Evolutionary conservation across 1,140 invertebrate species (phyloP).

Genomic region (Caenorhabditis tropicalis): DNA sequence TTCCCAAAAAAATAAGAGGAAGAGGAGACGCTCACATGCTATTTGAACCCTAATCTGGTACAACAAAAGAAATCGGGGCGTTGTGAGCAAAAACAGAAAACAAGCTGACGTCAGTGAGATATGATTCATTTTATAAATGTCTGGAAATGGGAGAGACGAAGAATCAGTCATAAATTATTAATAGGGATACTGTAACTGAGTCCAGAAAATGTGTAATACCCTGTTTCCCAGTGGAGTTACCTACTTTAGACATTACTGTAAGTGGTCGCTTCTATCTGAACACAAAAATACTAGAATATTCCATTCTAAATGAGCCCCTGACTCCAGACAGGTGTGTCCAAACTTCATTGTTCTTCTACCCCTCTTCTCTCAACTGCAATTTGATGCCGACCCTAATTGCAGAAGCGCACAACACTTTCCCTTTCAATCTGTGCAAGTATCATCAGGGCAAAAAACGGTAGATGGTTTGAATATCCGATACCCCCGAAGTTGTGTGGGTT

Average conservation of each 20-base stretch:
- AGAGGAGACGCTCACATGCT: background rate
- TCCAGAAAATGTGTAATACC: too few species aligned
- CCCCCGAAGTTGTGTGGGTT: slow-evolving; percentile 38
- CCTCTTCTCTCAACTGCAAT: background rate
- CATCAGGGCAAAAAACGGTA: background rate
- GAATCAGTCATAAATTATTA: too few species aligned
- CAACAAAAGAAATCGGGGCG: slow-evolving; percentile 17
- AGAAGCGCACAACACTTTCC: background rate
- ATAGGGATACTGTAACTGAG: background rate
- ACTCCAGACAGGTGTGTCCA: slow-evolving; percentile 33
- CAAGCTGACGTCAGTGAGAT: slow-evolving; percentile 17
- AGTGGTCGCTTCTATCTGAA: background rate
- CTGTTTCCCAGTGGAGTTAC: too few species aligned
- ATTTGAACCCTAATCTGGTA: slow-evolving; percentile 40
- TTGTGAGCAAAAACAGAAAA: background rate
- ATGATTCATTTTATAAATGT: background rate
- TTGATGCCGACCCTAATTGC: slow-evolving; percentile 13
- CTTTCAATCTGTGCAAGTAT: slow-evolving; percentile 5
- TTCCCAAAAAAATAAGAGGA: slow-evolving; percentile 4
- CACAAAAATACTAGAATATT: slow-evolving; percentile 42
- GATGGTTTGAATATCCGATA: slow-evolving; percentile 29
- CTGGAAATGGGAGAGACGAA: background rate
- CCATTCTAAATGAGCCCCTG: background rate
- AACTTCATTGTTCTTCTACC: slow-evolving; percentile 36
- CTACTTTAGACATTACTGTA: background rate